Evolutionary conservation across 2,888 invertebrate species (phyloP), one percentile per base, ranked within the genome.

Genomic region (Eupithecia tripunctaria): DNA sequence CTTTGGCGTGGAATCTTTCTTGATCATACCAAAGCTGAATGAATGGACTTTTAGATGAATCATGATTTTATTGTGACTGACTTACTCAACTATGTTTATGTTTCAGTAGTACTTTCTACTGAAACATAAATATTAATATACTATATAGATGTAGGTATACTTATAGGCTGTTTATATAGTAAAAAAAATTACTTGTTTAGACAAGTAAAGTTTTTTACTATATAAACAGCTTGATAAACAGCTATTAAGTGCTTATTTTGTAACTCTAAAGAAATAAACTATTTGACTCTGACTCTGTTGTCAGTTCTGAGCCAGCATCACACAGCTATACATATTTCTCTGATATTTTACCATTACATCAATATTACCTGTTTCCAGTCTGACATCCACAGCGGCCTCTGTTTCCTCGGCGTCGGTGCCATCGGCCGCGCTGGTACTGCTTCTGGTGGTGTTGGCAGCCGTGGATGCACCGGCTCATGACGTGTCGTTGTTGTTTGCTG

Each of bases 391-490:
- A 1, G 97, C 97, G 0, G 97, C 97, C 0, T 97, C 98, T n/a
- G 96, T 98, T 84, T 98, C 98, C 0, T 97, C 98, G 67, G 97
- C 98, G 1, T 97, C 97, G 63, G 97, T 98, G 4, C 98, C 98
- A 0, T 97, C 97, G 80, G 98, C 98, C 0, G 98, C 98, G 0
- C 91, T 98, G 82, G 97, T 98, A 3, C 89, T 98, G 25, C 95
- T 98, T 18, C 92, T 97, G 32, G 97, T 98, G 71, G 97, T 98
- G 7, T 91, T 98, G 65, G 96, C 97, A 25, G 97, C 98, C 0
- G 97, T 98, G 68, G 97, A 97, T 84, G 97, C 97, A 21, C 98
- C 98, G 0, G 95, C 96, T 1, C 96, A 97, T 84, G 97, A 98
- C 85, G 97, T 98, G 0, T 97, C 97, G 0, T 89, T 98, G 12